A percentile compares a stretch with the other conserved stretches of the same genome.
These are phyloP conservation scores for Dioctria rufipes DNA, from an alignment of 2,888 invertebrate genomes.

Conservation along the genomic window DNA sequence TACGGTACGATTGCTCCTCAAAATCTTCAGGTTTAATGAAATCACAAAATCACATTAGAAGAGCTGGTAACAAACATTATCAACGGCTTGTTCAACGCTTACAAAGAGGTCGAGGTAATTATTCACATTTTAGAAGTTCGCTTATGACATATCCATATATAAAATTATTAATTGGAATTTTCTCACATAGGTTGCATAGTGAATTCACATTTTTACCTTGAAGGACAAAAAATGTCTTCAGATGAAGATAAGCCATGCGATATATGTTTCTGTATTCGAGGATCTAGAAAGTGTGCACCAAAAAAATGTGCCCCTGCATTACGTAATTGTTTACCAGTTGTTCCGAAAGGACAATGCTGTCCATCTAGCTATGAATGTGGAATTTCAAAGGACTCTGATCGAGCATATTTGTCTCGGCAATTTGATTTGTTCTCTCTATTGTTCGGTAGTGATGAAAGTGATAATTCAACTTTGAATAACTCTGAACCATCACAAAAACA, in stretches of 20 bases:
- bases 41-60: conserved; percentile 66
- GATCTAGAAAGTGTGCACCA: conserved; percentile 81
- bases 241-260: conserved; percentile 75
- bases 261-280: conserved; percentile 86
- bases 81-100: conserved; percentile 67
- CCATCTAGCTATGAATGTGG: conserved; percentile 88
- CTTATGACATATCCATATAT: too few relatives aligned
- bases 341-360: conserved; percentile 85
- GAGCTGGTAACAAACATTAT: conserved; percentile 68
- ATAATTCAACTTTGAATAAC: conserved; percentile 22
- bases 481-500: background rate
- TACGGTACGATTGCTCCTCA: conserved; percentile 80
- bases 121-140: too few relatives aligned
- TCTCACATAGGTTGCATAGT: conserved; percentile 77
- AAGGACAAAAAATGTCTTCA: conserved; percentile 80
- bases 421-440: conserved; percentile 68
- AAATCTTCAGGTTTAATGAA: conserved; percentile 67
- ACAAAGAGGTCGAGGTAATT: conserved; percentile 68
- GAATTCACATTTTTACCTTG: conserved; percentile 75
- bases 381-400: conserved; percentile 71
- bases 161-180: conserved; percentile 5
- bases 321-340: conserved; percentile 82
- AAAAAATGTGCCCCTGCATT: conserved; percentile 83
- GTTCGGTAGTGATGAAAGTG: conserved; percentile 66
- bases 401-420: conserved; percentile 67